Evolutionary conservation across 2,888 invertebrate species (phyloP).

Genomic region (Trachelus stipa): DNA sequence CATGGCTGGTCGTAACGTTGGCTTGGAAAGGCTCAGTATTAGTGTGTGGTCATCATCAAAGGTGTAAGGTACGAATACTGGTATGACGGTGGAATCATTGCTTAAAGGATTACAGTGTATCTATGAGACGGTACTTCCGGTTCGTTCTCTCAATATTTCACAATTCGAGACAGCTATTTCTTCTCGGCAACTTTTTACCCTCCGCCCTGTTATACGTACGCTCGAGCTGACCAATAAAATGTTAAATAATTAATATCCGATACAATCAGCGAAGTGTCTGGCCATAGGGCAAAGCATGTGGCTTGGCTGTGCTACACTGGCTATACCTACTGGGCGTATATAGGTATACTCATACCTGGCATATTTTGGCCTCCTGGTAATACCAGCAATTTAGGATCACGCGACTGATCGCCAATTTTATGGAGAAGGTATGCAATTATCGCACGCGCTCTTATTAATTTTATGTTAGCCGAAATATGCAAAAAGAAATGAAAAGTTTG

Average conservation of each 20-base stretch:
- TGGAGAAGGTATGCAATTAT: slow-evolving; percentile 18
- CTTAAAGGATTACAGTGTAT: too few species aligned
- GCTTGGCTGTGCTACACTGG: not conserved
- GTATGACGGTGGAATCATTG: not conserved
- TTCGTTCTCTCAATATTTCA: not conserved
- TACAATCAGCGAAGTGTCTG: not conserved
- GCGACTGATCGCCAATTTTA: slow-evolving; percentile 25
- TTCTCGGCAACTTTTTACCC: not conserved
- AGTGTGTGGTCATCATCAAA: not conserved
- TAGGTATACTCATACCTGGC: not conserved
- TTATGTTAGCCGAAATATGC: slow-evolving; percentile 19
- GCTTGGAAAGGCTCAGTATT: not conserved
- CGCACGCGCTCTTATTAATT: slow-evolving; percentile 21
- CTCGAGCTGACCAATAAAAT: not conserved
- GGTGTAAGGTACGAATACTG: not conserved
- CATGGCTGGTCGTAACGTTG: not conserved
- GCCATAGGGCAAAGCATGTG: not conserved
- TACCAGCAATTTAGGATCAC: slow-evolving; percentile 20
- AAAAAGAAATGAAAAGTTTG: not conserved
- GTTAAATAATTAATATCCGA: not conserved
- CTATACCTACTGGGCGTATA: not conserved
- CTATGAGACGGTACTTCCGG: not conserved
- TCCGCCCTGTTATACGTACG: not conserved
- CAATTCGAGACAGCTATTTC: not conserved
- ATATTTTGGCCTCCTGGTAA: not conserved